Evolutionary conservation across 2,888 invertebrate species (phyloP).

Genomic region (Stomorhina lunata): DNA sequence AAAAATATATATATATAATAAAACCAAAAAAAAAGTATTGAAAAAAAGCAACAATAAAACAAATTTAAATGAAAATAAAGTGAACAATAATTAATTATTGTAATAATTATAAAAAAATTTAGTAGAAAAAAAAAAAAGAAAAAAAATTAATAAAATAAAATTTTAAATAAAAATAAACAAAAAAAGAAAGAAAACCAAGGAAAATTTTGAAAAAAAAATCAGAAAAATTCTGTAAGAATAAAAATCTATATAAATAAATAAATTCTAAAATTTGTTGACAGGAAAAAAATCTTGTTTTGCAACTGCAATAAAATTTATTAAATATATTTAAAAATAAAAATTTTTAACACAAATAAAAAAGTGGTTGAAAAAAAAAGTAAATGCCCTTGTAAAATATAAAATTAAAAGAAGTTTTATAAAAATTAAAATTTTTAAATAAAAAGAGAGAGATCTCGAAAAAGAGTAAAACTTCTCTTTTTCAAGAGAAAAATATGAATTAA

Average conservation of each 20-base stretch:
- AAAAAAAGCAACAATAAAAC: constrained; percentile 31
- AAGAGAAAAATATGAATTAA: constrained; percentile 13
- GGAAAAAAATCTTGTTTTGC: constrained; percentile 8
- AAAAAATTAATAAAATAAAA: background rate
- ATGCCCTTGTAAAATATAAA: constrained; percentile 58
- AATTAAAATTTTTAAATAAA: background rate
- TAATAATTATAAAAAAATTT: constrained; percentile 8
- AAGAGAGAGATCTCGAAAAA: constrained; percentile 17
- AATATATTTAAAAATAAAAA: background rate
- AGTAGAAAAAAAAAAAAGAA: background rate
- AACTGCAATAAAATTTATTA: background rate
- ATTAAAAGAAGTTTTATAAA: constrained; percentile 32
- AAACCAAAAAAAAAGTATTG: constrained; percentile 22
- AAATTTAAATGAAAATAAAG: constrained; percentile 35
- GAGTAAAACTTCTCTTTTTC: too few relatives aligned
- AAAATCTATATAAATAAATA: too few relatives aligned
- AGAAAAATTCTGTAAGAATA: too few relatives aligned
- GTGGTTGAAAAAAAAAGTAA: constrained; percentile 38
- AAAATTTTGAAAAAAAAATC: too few relatives aligned
- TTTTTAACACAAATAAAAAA: constrained; percentile 18
- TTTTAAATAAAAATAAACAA: background rate
- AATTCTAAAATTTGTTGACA: too few relatives aligned
- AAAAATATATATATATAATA: constrained; percentile 1
- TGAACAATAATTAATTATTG: constrained; percentile 22
- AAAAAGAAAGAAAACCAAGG: too few relatives aligned